Evolutionary conservation across 1,140 invertebrate species (phyloP).

Genomic region (Carposina sasakii): DNA sequence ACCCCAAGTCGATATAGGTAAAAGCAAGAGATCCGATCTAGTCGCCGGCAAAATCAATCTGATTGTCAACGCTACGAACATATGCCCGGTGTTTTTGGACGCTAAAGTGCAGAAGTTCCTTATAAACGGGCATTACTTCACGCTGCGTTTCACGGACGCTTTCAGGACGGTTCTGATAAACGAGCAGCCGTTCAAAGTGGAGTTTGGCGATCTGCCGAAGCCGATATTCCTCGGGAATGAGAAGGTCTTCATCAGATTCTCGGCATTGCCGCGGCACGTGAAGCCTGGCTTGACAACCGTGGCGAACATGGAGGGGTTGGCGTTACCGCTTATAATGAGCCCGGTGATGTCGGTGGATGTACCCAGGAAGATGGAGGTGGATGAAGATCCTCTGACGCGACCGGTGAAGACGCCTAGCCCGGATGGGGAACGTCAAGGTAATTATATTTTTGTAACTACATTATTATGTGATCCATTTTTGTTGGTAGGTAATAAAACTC

Average conservation of each 20-base stretch:
- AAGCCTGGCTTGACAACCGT: slow-evolving; percentile 80
- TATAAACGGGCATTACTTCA: slow-evolving; percentile 82
- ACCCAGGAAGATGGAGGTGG: slow-evolving; percentile 31
- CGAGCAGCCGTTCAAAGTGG: slow-evolving; percentile 85
- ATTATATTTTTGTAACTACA: slow-evolving; percentile 9
- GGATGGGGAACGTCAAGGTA: slow-evolving; percentile 55
- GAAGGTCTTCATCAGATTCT: slow-evolving; percentile 85
- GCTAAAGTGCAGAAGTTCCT: slow-evolving; percentile 87
- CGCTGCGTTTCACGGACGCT: slow-evolving; percentile 85
- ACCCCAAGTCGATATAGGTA: slow-evolving; percentile 88
- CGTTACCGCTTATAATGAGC: slow-evolving; percentile 9
- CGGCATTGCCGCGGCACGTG: slow-evolving; percentile 83
- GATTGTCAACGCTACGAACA: slow-evolving; percentile 84
- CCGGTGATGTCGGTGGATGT: slow-evolving; percentile 13
- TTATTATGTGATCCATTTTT: too few relatives aligned
- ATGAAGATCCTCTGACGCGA: slow-evolving; percentile 20
- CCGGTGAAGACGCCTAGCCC: slow-evolving; percentile 47
- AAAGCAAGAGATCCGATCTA: slow-evolving; percentile 80
- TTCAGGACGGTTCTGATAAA: slow-evolving; percentile 86
- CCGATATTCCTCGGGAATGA: slow-evolving; percentile 85
- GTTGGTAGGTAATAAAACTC: too few relatives aligned
- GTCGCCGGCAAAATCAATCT: slow-evolving; percentile 88
- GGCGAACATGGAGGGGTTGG: slow-evolving; percentile 76
- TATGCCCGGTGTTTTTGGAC: slow-evolving; percentile 89
- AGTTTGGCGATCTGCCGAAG: slow-evolving; percentile 94